phyloP scores from a whole-genome alignment of 2,113 vertebrate species.

The Brachyhypopomus occidentalis region DNA sequence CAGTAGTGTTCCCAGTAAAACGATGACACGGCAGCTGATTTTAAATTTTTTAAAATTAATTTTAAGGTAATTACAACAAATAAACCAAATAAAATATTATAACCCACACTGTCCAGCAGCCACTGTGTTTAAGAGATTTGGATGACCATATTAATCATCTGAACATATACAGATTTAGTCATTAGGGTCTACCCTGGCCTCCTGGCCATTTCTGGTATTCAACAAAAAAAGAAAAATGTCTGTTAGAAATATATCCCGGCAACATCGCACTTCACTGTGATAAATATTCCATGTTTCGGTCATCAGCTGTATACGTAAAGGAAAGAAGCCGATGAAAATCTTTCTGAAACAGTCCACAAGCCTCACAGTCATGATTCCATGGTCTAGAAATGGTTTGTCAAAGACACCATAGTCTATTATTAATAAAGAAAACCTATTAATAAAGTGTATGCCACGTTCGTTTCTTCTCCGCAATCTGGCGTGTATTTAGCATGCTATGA shows the following conservation, averaged over 20 bases:
- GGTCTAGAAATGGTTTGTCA: constrained; percentile 19
- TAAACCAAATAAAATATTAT: neutral
- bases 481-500: neutral
- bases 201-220: no score
- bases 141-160: neutral
- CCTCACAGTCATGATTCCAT: constrained; percentile 1
- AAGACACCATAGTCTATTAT: constrained; percentile 9
- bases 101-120: neutral
- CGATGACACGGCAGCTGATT: no score
- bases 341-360: neutral
- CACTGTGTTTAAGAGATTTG: neutral
- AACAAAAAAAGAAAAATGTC: no score
- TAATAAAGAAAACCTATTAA: constrained; percentile 28
- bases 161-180: neutral
- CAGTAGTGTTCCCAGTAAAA: no score
- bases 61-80: no score
- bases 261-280: neutral
- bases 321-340: neutral
- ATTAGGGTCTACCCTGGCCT: neutral
- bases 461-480: neutral
- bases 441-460: constrained; percentile 16
- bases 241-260: neutral
- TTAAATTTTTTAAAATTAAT: no score
- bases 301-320: neutral
- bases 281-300: neutral